Base-by-base conservation (phyloP, 1,140 invertebrate species). In the Aphidius ervi region DNA sequence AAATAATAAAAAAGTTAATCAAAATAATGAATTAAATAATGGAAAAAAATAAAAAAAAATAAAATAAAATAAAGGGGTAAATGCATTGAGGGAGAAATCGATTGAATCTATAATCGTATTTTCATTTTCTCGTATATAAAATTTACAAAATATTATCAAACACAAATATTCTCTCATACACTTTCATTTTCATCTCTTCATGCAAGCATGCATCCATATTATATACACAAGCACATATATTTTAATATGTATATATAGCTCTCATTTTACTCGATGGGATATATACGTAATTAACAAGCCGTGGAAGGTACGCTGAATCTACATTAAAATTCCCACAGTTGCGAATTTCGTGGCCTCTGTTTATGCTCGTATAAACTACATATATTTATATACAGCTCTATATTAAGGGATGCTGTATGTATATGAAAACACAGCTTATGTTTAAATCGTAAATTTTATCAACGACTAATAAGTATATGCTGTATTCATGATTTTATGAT, bases 311-410 rank as follows among this genome's bases (percentile, higher is more conserved):
- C 40, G 56, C 52, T 46, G 54, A 62, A 55, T 56, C 23, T 62
- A 48, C 61, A 62, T 62, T 62, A 62, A 62, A 62, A 62, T 62
- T 55, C 4, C 61, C 61, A 57, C 61, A 62, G 61, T 62, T 20
- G 61, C 56, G 61, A 62, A 62, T 62, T 63, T 59, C 56, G 56
- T 52, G 57, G 62, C 57, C 52, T 49, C 57, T 46, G 57, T 63
- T 45, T 59, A 63, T 56, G 56, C 41, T 56, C 48, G 5, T 54
- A 40, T 41, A 40, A 40, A 16, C 16, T 54, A 42, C 37, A 42
- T 37, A 54, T 37, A 42, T 37, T n/a, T n/a, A n/a, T 31, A 10
- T 7, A 40, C 9, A 31, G 23, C 23, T 31, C 4, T 31, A 4
- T 31, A 31, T 31, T 31, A 23, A 9, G 31, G 31, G 23, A 40